Conservation (phyloP, 1,140 invertebrate genomes). For the Bathynomus jamesi region DNA sequence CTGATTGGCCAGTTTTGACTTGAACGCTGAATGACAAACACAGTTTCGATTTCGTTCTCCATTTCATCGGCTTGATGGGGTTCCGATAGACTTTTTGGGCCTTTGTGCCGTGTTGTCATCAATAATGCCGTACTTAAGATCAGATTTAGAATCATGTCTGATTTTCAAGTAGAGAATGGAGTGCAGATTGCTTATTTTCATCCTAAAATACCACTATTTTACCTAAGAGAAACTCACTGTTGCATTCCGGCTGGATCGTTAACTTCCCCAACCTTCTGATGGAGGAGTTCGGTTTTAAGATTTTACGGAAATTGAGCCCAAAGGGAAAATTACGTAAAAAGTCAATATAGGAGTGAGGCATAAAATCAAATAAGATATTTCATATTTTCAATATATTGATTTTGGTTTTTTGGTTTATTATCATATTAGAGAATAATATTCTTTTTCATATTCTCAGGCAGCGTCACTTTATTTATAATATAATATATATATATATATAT, state of each 20-base stretch:
- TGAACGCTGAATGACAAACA: constrained; percentile 29
- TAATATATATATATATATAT: no score
- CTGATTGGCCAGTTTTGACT: constrained; percentile 17
- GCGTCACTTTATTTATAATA: no score
- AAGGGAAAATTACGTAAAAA: neutral
- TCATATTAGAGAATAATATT: no score
- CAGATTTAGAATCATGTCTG: neutral
- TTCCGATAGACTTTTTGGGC: constrained; percentile 33
- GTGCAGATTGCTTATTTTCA: neutral
- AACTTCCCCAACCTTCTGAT: neutral
- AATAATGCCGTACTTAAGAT: constrained; percentile 32
- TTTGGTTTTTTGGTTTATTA: no score
- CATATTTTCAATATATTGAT: no score
- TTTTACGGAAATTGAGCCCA: neutral
- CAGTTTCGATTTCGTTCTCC: constrained; percentile 31
- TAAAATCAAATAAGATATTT: neutral
- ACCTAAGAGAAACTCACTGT: neutral
- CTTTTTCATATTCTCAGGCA: no score
- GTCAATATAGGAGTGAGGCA: neutral
- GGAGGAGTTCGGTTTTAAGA: neutral
- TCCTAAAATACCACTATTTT: neutral
- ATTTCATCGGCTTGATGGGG: constrained; percentile 34
- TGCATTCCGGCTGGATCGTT: neutral
- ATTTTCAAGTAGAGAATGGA: neutral
- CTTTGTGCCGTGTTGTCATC: constrained; percentile 32